Evolutionary conservation across 1,140 invertebrate species (phyloP).

Genomic region (Tetragnatha versicolor): DNA sequence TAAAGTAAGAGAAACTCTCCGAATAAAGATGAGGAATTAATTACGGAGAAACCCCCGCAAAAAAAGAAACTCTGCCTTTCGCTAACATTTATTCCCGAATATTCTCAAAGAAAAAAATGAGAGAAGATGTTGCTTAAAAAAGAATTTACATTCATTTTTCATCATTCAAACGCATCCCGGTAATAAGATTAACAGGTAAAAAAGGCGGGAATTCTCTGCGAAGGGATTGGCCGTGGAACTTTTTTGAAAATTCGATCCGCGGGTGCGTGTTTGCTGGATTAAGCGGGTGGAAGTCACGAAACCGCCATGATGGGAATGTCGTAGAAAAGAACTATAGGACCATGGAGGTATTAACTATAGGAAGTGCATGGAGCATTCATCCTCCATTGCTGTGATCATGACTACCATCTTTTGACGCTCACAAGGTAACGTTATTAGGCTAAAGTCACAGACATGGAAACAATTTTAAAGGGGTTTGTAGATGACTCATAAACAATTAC

Average conservation of each 20-base stretch:
- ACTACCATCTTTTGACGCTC: too few relatives aligned
- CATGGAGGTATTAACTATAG: neutral
- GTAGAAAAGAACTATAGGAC: neutral
- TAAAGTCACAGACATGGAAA: too few relatives aligned
- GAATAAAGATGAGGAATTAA: slow-evolving; percentile 16
- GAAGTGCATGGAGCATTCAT: neutral
- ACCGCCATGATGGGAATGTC: slow-evolving; percentile 29
- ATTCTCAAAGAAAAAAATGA: neutral
- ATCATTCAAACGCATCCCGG: slow-evolving; percentile 12
- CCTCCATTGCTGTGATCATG: too few relatives aligned
- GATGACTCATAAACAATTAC: too few relatives aligned
- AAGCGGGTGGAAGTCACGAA: slow-evolving; percentile 13
- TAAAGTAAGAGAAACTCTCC: neutral
- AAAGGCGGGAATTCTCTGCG: neutral
- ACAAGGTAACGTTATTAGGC: too few relatives aligned
- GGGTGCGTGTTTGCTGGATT: slow-evolving; percentile 17
- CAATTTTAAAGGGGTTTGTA: too few relatives aligned
- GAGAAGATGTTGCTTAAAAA: neutral
- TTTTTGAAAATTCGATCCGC: slow-evolving; percentile 19
- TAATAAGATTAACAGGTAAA: slow-evolving; percentile 30
- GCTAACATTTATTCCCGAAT: slow-evolving; percentile 9
- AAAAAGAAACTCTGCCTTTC: neutral
- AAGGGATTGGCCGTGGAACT: neutral
- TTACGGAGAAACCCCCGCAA: slow-evolving; percentile 4
- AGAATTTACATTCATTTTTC: slow-evolving; percentile 18